Percentiles rank a stretch among this genome's conserved stretches.
Conservation (phyloP, 2,797 vertebrate genomes). For the Gastrophryne carolinensis region DNA sequence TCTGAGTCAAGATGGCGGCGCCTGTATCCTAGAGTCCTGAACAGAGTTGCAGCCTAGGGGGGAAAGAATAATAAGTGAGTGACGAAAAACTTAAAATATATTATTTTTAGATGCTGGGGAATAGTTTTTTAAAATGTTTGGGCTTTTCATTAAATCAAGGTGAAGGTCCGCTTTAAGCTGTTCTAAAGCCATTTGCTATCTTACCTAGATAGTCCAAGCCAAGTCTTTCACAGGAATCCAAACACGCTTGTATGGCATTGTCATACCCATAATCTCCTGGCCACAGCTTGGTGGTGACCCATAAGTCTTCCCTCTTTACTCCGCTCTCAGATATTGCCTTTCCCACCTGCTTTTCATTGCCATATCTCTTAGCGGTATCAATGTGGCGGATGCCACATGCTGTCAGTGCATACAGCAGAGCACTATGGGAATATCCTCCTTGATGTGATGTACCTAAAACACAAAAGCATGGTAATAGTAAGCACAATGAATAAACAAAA, state of each 20-base stretch:
- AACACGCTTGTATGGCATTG: constrained; percentile 67
- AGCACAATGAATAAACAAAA: too few species aligned
- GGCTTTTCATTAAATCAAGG: too few species aligned
- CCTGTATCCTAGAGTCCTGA: too few species aligned
- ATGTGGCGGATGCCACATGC: constrained; percentile 73
- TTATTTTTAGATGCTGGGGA: too few species aligned
- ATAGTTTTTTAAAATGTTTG: too few species aligned
- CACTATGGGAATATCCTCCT: constrained; percentile 73
- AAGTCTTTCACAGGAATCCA: constrained; percentile 69
- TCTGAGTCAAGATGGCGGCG: too few species aligned
- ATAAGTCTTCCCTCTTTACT: constrained; percentile 67
- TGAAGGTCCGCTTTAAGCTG: too few species aligned
- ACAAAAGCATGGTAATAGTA: neutral
- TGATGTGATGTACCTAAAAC: constrained; percentile 71
- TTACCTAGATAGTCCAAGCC: constrained; percentile 74
- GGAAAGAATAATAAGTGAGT: too few species aligned
- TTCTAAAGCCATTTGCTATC: too few species aligned
- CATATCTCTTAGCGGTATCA: constrained; percentile 75
- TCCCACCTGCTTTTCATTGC: constrained; percentile 71
- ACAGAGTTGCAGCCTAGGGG: too few species aligned
- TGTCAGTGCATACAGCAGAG: constrained; percentile 69
- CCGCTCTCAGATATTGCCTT: constrained; percentile 68
- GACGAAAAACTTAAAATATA: too few species aligned
- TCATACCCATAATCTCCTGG: constrained; percentile 69
- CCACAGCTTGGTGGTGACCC: constrained; percentile 81